Evolutionary conservation across 1,140 invertebrate genomes (phyloP), one percentile per base, ranked within the genome.

Genomic region (Aphelenchoides fujianensis): DNA sequence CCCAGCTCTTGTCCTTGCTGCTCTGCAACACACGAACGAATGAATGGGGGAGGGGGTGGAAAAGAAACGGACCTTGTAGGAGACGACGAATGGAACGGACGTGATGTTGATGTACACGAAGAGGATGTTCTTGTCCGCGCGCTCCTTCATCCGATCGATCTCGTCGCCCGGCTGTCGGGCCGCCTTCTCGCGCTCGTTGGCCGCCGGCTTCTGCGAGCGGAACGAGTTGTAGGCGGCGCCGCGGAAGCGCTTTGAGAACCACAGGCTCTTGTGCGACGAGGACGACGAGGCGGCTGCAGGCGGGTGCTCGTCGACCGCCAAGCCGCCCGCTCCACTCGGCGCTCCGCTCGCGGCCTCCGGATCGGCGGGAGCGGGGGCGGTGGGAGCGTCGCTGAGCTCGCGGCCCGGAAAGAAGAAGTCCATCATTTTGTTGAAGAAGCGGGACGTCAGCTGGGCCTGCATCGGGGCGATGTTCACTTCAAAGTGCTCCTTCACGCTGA

Each of bases 361-460:
- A 48, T 48, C 41, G 12, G 12, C 41, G 12, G 23, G 5, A 5
- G 55, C 82, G 62, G 79, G 64, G n/a, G n/a, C n/a, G n/a, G n/a
- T n/a, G n/a, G n/a, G n/a, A n/a, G n/a, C n/a, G 36, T 79, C 79
- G 31, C 92, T 0, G 91, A 84, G 90, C 86, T 94, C 92, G 75
- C 94, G 90, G 85, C 94, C 94, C n/a, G 95, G 95, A 85, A 99
- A 99, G 84, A 95, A 98, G 85, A 97, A 99, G 84, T 92, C 93
- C 77, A 98, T 89, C 91, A 98, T 95, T 9, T 92, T 96, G 82
- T 92, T 93, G 86, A 94, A 98, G 85, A 98, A 97, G 83, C 95
- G 93, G 85, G 95, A 94, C 0, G 95, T 98, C 35, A 98, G 86
- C 63, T 92, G 92, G 75, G 95, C 93, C 0, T 92, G 92, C 57